Evolutionary conservation across 2,797 vertebrate species (phyloP).

Genomic region (Hapalemur alaotrensis): DNA sequence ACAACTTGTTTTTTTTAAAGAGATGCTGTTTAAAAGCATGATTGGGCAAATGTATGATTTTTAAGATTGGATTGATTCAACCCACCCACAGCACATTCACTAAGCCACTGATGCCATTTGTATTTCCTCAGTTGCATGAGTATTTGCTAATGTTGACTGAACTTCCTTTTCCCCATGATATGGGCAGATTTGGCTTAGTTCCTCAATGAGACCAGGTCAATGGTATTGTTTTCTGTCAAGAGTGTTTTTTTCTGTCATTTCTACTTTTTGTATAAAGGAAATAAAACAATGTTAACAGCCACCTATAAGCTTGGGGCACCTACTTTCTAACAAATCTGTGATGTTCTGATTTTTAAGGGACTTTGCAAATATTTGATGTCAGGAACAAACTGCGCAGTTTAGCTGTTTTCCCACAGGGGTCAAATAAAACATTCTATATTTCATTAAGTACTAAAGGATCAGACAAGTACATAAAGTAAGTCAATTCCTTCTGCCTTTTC

Average conservation of each 20-base stretch:
- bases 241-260: conserved; percentile 81
- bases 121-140: conserved; percentile 82
- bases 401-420: conserved; percentile 49
- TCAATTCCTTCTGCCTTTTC: conserved; percentile 55
- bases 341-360: conserved; percentile 61
- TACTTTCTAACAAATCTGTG: conserved; percentile 64
- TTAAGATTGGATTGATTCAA: conserved; percentile 64
- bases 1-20: conserved; percentile 82
- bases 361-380: conserved; percentile 58
- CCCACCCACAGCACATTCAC: conserved; percentile 65
- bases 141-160: conserved; percentile 77
- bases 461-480: conserved; percentile 48
- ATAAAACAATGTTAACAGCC: conserved; percentile 82
- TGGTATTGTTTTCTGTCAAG: conserved; percentile 68
- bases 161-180: conserved; percentile 66
- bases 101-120: conserved; percentile 66
- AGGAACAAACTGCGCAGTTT: conserved; percentile 34
- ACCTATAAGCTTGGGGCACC: conserved; percentile 43
- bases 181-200: conserved; percentile 68
- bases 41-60: conserved; percentile 73
- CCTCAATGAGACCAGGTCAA: conserved; percentile 76
- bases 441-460: conserved; percentile 52
- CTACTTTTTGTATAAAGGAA: conserved; percentile 87
- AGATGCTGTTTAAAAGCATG: conserved; percentile 81
- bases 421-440: conserved; percentile 68